phyloP scores from a whole-genome alignment of 2,888 invertebrate species.

The Amphipoea lucens region DNA sequence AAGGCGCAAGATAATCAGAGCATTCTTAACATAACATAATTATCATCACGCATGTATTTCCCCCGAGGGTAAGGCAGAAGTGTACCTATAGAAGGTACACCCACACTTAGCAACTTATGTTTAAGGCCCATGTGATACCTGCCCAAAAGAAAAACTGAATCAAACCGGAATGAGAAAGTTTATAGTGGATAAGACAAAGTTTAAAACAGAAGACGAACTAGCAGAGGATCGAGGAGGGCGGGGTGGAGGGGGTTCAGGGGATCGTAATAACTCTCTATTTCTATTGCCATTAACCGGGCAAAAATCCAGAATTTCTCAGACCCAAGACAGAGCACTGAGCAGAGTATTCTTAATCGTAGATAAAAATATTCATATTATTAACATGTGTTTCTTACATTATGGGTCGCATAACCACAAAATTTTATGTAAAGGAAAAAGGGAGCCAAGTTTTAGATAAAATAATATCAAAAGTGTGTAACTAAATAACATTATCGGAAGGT shows the following conservation, averaged over 20 bases:
- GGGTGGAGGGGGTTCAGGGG: no score
- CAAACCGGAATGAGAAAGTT: no score
- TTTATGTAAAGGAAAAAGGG: background rate
- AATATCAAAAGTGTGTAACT: background rate
- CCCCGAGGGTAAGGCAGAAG: no score
- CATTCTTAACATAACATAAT: background rate
- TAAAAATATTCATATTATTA: background rate
- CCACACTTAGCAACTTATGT: no score
- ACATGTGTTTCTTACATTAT: background rate
- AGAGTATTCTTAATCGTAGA: background rate
- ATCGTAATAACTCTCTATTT: background rate
- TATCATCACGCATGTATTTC: no score
- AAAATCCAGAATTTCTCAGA: background rate
- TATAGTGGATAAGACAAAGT: no score
- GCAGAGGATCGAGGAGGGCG: no score
- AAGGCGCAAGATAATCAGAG: background rate
- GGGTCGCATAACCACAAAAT: background rate
- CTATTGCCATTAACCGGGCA: background rate
- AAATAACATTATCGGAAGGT: background rate
- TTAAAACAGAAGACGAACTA: no score
- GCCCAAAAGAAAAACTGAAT: no score
- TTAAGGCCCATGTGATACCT: no score
- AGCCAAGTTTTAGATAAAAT: background rate
- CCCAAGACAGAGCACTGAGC: background rate
- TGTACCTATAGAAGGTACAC: no score